These are phyloP conservation scores for Embiotoca jacksoni DNA, from an alignment of 2,113 vertebrate genomes.

Conservation along the genomic window DNA sequence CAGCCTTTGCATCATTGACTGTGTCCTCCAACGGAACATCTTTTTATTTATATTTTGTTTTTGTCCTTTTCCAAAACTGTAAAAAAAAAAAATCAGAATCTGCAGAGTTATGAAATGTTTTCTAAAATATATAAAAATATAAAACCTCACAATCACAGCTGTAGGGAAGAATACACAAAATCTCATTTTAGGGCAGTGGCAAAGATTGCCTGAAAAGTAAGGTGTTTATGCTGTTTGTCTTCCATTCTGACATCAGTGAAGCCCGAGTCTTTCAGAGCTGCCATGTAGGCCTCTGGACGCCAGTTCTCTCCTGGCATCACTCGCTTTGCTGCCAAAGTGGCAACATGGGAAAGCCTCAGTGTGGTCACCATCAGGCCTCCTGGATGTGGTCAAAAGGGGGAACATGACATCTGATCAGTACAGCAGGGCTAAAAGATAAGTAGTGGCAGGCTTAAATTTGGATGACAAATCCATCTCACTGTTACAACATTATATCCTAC, in stretches of 20 bases:
- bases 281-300: constrained; percentile 79
- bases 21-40: no score
- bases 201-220: constrained; percentile 78
- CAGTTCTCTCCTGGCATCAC: constrained; percentile 70
- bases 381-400: constrained; percentile 24
- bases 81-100: no score
- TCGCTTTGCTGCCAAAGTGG: constrained; percentile 28
- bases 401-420: background rate
- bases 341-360: constrained; percentile 49
- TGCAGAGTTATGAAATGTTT: no score
- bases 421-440: background rate
- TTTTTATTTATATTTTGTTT: no score
- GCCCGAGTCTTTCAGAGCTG: constrained; percentile 73
- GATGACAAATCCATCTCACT: no score
- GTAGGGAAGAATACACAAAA: background rate
- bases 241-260: constrained; percentile 80
- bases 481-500: constrained; percentile 38
- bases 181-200: constrained; percentile 74
- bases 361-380: constrained; percentile 80
- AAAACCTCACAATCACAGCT: background rate
- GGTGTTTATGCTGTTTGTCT: constrained; percentile 41
- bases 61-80: no score
- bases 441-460: no score
- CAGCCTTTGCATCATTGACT: no score
- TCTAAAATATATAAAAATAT: no score